Base-by-base conservation (phyloP, 2,113 vertebrate genomes). In the Herpailurus yagouaroundi region DNA sequence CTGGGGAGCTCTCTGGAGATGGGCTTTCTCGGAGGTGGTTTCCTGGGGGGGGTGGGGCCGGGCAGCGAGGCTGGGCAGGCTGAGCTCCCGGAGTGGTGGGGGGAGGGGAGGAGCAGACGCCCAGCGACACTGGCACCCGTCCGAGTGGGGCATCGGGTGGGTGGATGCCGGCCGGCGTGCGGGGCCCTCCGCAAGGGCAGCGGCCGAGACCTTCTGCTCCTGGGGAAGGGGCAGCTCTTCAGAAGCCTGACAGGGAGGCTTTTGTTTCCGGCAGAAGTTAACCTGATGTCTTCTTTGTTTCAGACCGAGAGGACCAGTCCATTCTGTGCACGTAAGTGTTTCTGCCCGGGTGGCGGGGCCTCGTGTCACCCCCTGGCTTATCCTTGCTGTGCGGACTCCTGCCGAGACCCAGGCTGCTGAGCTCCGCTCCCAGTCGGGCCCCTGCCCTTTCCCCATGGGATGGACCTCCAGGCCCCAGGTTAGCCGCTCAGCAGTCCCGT, bases 271-370 rank as follows among this genome's bases (percentile, higher is more conserved):
- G 14, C 7, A 8, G 23, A 74, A 76, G 57, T 69, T 90, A 68
- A 97, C 50, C 52, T 1, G 0, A 7, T 82, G 82, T 96, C 96
- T 91, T 21, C 93, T 98, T 94, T 97, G 29, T 98, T 98, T 97
- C 97, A 99, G 99, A 99, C 98, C 99, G 99, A 89, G 99, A 99
- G 98, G 99, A 99, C 98, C 99, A 99, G 98, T 99, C 99, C 97
- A 99, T 99, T 97, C 99, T 99, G 97, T 99, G 99, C 99, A 99
- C 99, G 99, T 99, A 99, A 99, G 99, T 99, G 97, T 97, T 96
- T 76, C 95, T 50, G 38, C 8, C 25, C 19, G 66, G 60, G 85
- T 73, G 27, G 16, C 27, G 21, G 74, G 27, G 36, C 82, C 5
- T 16, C 41, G 52, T 76, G 77, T 89, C 84, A 50, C 38, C 88